Evolutionary conservation across 23 tunicate species (phyloP).

Genomic region (Corella eumyota): DNA sequence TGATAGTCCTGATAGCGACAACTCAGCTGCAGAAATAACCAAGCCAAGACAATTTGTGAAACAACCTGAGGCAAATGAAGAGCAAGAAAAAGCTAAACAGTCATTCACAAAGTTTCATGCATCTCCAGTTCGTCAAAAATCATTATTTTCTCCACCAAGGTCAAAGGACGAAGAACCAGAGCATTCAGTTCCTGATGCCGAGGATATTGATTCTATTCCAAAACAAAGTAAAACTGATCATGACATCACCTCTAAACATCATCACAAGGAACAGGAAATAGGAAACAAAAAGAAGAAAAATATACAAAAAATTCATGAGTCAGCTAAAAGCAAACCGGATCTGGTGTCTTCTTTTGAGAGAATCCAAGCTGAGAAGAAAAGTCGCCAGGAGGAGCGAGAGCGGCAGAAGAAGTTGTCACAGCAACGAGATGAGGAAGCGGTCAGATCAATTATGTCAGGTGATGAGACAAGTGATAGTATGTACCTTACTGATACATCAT

Average conservation of each 20-base stretch:
- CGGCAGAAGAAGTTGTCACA: constrained; percentile 30
- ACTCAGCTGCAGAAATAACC: not conserved
- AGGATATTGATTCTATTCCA: too few species aligned
- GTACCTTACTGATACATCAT: too few species aligned
- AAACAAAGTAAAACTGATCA: too few species aligned
- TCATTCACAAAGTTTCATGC: too few species aligned
- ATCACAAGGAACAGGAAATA: too few species aligned
- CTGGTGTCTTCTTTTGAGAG: constrained; percentile 29
- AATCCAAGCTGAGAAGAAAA: constrained; percentile 22
- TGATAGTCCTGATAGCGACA: constrained; percentile 15
- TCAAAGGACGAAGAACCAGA: not conserved
- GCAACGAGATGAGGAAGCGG: constrained; percentile 91
- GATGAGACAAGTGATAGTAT: constrained; percentile 9
- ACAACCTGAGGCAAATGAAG: too few species aligned
- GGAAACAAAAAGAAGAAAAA: too few species aligned
- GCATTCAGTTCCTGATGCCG: not conserved
- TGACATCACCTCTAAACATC: too few species aligned
- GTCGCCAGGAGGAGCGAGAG: constrained; percentile 12
- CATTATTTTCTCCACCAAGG: constrained; percentile 1
- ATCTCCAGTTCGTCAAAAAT: constrained; percentile 3
- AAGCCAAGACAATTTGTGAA: too few species aligned
- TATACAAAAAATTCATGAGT: too few species aligned
- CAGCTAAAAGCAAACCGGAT: not conserved
- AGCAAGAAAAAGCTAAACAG: too few species aligned
- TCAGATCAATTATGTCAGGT: constrained; percentile 64